A percentile compares a stretch with the other conserved stretches of the same genome.
phyloP scores from a whole-genome alignment of 2,113 vertebrate species.

The Megaptera novaeangliae region DNA sequence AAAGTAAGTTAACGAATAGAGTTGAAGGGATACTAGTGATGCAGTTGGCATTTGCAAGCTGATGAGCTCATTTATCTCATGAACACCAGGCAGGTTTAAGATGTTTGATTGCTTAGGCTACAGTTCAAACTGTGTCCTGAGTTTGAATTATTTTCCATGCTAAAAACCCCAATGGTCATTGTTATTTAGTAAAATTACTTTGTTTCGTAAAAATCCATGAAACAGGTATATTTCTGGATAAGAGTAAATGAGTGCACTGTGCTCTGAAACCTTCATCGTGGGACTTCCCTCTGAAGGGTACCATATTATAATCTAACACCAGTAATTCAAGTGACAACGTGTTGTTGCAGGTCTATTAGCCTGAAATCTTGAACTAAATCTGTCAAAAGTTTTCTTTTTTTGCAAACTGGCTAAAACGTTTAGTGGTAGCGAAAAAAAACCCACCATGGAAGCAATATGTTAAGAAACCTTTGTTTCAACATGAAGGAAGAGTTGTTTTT shows the following conservation, averaged over 20 bases:
- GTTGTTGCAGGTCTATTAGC: slow-evolving; percentile 66
- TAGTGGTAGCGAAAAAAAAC: slow-evolving; percentile 8
- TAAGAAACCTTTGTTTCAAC: slow-evolving; percentile 44
- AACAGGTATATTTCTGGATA: neutral
- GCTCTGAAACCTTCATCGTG: slow-evolving; percentile 16
- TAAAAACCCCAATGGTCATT: neutral
- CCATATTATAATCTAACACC: slow-evolving; percentile 69
- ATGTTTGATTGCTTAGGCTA: neutral
- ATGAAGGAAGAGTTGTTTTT: slow-evolving; percentile 44
- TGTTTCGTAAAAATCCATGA: slow-evolving; percentile 6
- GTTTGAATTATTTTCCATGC: neutral
- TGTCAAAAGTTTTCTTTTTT: slow-evolving; percentile 62
- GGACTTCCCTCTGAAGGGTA: slow-evolving; percentile 65
- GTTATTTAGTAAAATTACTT: slow-evolving; percentile 5
- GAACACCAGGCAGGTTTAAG: neutral
- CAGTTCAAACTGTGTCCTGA: neutral
- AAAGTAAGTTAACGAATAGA: neutral
- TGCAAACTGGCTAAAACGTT: slow-evolving; percentile 49
- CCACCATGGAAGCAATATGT: slow-evolving; percentile 32
- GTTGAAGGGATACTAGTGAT: neutral
- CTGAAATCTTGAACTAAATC: slow-evolving; percentile 69
- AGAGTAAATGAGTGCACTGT: neutral
- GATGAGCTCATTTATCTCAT: neutral
- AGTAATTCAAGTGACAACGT: slow-evolving; percentile 62
- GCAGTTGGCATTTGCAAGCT: neutral